Evolutionary conservation across 2,888 invertebrate species (phyloP), one percentile per base, ranked within the genome.

Genomic region (Megalurothrips usitatus): DNA sequence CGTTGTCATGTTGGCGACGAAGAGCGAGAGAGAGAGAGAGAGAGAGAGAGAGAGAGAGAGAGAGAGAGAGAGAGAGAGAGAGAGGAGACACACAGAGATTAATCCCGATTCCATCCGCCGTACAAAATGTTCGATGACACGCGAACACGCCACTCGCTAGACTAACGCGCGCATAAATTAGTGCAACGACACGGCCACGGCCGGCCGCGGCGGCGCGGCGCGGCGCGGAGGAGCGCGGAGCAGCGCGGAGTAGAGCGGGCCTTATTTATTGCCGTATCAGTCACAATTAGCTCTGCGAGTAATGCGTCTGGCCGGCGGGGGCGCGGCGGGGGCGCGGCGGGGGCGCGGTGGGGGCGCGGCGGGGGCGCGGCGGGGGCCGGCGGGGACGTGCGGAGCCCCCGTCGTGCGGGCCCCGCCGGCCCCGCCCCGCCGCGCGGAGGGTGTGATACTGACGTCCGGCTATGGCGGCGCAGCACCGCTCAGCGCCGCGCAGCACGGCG

Each of bases 81-180:
- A 43, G 3, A 43, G 34, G n/a, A n/a, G n/a, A n/a, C n/a, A n/a
- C n/a, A n/a, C n/a, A 43, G 34, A 43, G 34, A 43, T 43, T 43
- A 43, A 43, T 43, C 34, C 34, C 34, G 34, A 43, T 43, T 6
- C 52, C 52, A 9, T 19, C 19, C 14, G 52, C 52, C 52, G 10
- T 52, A 52, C 52, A 19, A 52, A 52, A 52, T 52, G 52, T 52
- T 52, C 68, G 68, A 23, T 23, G 68, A 68, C 68, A 68, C 68
- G 68, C 68, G 68, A 68, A 68, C 68, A 68, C 68, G 68, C 68
- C 26, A 68, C 68, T n/a, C 68, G 68, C 68, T 23, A n/a, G 63
- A n/a, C 63, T 19, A 63, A 63, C 63, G 23, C 63, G 63, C 63
- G 63, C 63, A 63, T 63, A 63, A 63, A 19, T 63, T 63, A n/a